phyloP scores from a whole-genome alignment of 2,888 invertebrate species.

The Drosophila nr. fundita region DNA sequence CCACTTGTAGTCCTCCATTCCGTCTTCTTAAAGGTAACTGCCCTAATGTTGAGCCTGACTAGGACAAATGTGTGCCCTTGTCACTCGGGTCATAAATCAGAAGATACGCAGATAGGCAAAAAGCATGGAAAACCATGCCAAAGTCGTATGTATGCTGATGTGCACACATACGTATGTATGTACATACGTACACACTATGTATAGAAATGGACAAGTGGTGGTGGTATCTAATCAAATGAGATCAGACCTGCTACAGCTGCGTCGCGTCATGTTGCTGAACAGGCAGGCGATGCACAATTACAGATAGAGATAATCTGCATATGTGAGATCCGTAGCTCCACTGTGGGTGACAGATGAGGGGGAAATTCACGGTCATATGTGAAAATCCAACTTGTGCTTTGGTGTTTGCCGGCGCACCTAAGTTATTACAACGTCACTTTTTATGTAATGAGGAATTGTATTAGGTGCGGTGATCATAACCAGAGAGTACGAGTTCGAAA shows the following conservation, averaged over 20 bases:
- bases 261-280: neutral
- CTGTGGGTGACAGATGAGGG: slow-evolving; percentile 56
- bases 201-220: slow-evolving; percentile 3
- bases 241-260: slow-evolving; percentile 37
- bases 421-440: neutral
- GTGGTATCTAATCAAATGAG: slow-evolving; percentile 45
- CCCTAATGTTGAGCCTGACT: slow-evolving; percentile 12
- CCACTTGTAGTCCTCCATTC: slow-evolving; percentile 18
- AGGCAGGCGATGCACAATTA: slow-evolving; percentile 74
- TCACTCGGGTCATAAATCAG: slow-evolving; percentile 62
- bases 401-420: neutral
- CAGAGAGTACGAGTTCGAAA: neutral
- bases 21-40: slow-evolving; percentile 13
- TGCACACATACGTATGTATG: neutral
- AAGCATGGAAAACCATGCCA: neutral
- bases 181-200: slow-evolving; percentile 5
- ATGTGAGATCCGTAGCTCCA: slow-evolving; percentile 27
- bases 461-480: neutral
- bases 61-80: slow-evolving; percentile 63
- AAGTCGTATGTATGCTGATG: slow-evolving; percentile 16
- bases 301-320: slow-evolving; percentile 77
- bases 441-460: slow-evolving; percentile 3
- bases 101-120: slow-evolving; percentile 40
- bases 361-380: slow-evolving; percentile 5
- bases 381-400: slow-evolving; percentile 3